Evolutionary conservation across 2,888 invertebrate species (phyloP), one percentile per base, ranked within the genome.

Genomic region (Pyrocoelia pectoralis): DNA sequence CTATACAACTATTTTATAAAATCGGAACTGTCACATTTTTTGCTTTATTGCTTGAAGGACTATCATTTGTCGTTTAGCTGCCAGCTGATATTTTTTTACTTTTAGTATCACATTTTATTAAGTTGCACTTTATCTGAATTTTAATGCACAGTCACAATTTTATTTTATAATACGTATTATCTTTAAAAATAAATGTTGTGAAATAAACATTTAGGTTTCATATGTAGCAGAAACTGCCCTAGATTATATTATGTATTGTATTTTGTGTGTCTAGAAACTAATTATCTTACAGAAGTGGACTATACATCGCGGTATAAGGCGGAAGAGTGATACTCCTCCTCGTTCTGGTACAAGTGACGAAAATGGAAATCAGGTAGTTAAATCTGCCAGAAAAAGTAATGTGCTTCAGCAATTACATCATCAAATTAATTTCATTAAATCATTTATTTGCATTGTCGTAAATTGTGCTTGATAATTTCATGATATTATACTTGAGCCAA

Each of bases 291-390:
- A 91, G 91, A 91, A 89, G 88, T 90, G 91, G 91, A 90, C 89
- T 83, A 86, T 89, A 84, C 90, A 90, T 83, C 89, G 90, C 80
- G 91, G 90, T 84, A 88, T 90, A 81, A 87, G 89, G 78, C 89
- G 91, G 82, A 89, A 89, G 83, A 86, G 86, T 81, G 84, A 85
- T 79, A 83, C 85, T 72, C 83, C 84, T 70, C 84, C 85, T 74
- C 82, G 83, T 74, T 80, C 83, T 76, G 84, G 83, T 73, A 76
- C 84, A 71, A 79, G 81, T 76, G 82, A 83, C 76, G 81, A 83
- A 74, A 82, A 81, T 75, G 79, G 82, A 79, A 81, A 83, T 74
- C 84, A 87, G 87, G 87, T 87, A 66, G 55, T 59, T 18, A 28
- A 60, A 24, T 6, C 24, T 24, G 24, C 24, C 6, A 24, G n/a